phyloP scores from a whole-genome alignment of 1,140 invertebrate species.

The Drosophila hydei region DNA sequence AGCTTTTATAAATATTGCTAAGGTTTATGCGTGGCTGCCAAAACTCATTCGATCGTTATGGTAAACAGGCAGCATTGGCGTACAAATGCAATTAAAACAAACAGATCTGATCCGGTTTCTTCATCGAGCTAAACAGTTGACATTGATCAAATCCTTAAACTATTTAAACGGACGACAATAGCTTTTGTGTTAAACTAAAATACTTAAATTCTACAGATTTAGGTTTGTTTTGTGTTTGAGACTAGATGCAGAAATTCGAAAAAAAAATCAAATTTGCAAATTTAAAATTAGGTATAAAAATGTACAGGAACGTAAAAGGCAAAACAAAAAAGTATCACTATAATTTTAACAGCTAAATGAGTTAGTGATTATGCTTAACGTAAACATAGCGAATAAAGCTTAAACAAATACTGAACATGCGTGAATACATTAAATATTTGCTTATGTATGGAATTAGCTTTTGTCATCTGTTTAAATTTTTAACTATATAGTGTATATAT shows the following conservation, averaged over 20 bases:
- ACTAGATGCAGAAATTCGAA: not conserved
- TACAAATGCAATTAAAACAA: conserved; percentile 11
- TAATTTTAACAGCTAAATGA: conserved; percentile 1
- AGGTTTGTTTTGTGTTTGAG: not conserved
- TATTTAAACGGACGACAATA: conserved; percentile 7
- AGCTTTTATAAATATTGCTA: not conserved
- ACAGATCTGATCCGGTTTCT: not conserved
- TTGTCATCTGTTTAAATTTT: conserved; percentile 9
- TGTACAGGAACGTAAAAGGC: not conserved
- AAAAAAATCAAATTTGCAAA: not conserved
- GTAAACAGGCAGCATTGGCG: conserved; percentile 20
- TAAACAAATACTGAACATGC: conserved; percentile 8
- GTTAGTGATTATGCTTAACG: not conserved
- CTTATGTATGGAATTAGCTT: conserved; percentile 1
- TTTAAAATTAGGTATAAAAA: not conserved
- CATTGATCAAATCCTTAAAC: too few relatives aligned
- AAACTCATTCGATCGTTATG: too few relatives aligned
- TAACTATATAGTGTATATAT: not conserved
- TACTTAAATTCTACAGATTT: not conserved
- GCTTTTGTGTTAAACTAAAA: too few relatives aligned
- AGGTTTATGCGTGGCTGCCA: conserved; percentile 24
- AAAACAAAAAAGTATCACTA: not conserved
- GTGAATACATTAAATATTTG: not conserved
- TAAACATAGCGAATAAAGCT: not conserved
- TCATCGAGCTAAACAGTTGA: too few relatives aligned